These are phyloP conservation scores for Poecilia gillii DNA, from an alignment of 2,797 vertebrate genomes.

Conservation along the genomic window DNA sequence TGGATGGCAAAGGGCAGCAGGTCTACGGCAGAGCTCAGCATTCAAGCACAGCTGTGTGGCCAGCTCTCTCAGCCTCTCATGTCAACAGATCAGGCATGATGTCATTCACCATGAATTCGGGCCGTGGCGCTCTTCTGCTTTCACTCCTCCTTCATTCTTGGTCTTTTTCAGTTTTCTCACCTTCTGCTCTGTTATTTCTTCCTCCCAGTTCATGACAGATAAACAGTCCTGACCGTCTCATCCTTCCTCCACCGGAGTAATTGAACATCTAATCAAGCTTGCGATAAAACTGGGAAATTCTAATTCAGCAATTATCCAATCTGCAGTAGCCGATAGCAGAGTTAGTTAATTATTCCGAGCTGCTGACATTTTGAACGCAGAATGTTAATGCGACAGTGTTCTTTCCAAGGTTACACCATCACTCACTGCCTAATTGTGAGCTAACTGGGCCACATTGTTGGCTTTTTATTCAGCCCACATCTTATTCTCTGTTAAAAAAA, in stretches of 20 bases:
- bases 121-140: conserved; percentile 20
- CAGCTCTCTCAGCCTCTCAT: conserved; percentile 27
- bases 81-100: conserved; percentile 53
- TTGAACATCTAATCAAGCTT: conserved; percentile 70
- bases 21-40: conserved; percentile 53
- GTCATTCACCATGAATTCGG: conserved; percentile 53
- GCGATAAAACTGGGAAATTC: conserved; percentile 57
- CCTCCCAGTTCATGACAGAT: conserved; percentile 60
- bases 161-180: background rate
- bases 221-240: conserved; percentile 53
- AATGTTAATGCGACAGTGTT: conserved; percentile 49
- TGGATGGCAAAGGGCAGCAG: conserved; percentile 64
- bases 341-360: conserved; percentile 69
- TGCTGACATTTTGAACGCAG: conserved; percentile 42
- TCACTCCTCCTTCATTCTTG: background rate
- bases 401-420: conserved; percentile 57
- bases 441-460: conserved; percentile 12
- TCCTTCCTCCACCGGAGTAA: conserved; percentile 61
- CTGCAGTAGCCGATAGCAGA: conserved; percentile 59
- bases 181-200: conserved; percentile 27
- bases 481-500: background rate
- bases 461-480: conserved; percentile 10
- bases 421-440: conserved; percentile 45
- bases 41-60: conserved; percentile 42
- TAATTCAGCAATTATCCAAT: conserved; percentile 73